Base-by-base conservation (phyloP, 2,888 invertebrate species). In the Rotaria magnacalcarata region DNA sequence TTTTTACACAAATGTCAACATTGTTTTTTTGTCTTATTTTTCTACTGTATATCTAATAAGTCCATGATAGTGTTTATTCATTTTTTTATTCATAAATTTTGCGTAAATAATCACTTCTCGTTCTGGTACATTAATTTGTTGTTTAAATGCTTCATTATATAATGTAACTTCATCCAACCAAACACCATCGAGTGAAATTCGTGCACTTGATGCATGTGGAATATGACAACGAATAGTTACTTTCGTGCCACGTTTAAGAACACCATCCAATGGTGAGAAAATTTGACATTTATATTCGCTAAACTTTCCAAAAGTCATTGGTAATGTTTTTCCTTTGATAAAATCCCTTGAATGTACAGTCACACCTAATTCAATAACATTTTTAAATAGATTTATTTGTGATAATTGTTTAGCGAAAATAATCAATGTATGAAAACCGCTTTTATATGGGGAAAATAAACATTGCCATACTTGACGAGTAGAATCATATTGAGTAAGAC, bases 321-420 rank as follows among this genome's bases (percentile, higher is more conserved):
- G 84, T 43, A 85, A 80, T 52, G 14, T 50, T 54, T 54, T 54
- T 21, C 54, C 54, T 21, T 21, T 54, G 10, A 21, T 54, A 4
- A 50, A 47, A n/a, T 34, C 24, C 27, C 80, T 85, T 24, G 75
- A 24, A 21, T 24, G 54, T 24, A 75, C 85, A 54, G 74, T 75
- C 56, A 74, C 19, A 7, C 34, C 75, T n/a, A 85, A 85, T n/a
- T 24, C 34, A 24, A 75, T 80, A 16, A 85, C 54, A 14, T 50
- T 24, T 14, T 47, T 16, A 34, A 34, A 85, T n/a, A 14, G 41
- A 24, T 41, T 75, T 3, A 11, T 21, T 24, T 43, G 3, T 5
- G 50, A 52, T 16, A 52, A 34, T 27, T 75, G 21, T 75, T 54
- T 85, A 75, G 75, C 75, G 56, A 54, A 85, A 21, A 85, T 34